A percentile compares a stretch with the other conserved stretches of the same genome.
phyloP scores from a whole-genome alignment of 2,888 invertebrate genomes.

The Epistrophe grossulariae region DNA sequence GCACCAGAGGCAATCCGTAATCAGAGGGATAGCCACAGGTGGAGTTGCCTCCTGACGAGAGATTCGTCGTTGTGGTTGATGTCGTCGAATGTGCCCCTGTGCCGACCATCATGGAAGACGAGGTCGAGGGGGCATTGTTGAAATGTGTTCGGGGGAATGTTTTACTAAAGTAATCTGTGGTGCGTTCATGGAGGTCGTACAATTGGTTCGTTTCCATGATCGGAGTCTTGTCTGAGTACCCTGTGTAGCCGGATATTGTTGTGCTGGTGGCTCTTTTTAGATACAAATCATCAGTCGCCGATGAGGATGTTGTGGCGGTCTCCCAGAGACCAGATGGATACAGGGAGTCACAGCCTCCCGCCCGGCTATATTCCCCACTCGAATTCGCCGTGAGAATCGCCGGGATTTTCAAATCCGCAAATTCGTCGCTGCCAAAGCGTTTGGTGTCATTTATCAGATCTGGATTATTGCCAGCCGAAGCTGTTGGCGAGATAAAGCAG shows the following conservation, averaged over 20 bases:
- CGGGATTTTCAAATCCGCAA: slow-evolving; percentile 82
- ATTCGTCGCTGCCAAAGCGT: slow-evolving; percentile 86
- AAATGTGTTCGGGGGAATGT: slow-evolving; percentile 86
- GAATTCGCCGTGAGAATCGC: slow-evolving; percentile 84
- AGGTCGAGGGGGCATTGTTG: slow-evolving; percentile 76
- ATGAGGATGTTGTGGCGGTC: slow-evolving; percentile 82
- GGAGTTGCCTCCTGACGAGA: slow-evolving; percentile 77
- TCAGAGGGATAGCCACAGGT: slow-evolving; percentile 88
- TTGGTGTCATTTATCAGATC: slow-evolving; percentile 94
- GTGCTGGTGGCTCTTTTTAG: slow-evolving; percentile 86
- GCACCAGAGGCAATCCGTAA: slow-evolving; percentile 90
- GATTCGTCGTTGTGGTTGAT: slow-evolving; percentile 82
- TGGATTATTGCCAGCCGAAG: slow-evolving; percentile 91
- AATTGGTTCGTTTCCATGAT: slow-evolving; percentile 86
- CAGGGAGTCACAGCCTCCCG: slow-evolving; percentile 89
- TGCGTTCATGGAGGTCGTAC: slow-evolving; percentile 82
- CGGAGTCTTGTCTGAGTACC: slow-evolving; percentile 90
- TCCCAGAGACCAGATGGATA: slow-evolving; percentile 94
- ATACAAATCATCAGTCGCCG: slow-evolving; percentile 82
- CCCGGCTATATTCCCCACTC: slow-evolving; percentile 91
- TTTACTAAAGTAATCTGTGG: slow-evolving; percentile 86
- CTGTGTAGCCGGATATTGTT: slow-evolving; percentile 85
- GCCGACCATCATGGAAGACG: slow-evolving; percentile 71
- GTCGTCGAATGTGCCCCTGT: slow-evolving; percentile 79
- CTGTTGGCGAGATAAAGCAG: slow-evolving; percentile 90